phyloP scores from a whole-genome alignment of 1,140 invertebrate species.

The Oscheius sp. region DNA sequence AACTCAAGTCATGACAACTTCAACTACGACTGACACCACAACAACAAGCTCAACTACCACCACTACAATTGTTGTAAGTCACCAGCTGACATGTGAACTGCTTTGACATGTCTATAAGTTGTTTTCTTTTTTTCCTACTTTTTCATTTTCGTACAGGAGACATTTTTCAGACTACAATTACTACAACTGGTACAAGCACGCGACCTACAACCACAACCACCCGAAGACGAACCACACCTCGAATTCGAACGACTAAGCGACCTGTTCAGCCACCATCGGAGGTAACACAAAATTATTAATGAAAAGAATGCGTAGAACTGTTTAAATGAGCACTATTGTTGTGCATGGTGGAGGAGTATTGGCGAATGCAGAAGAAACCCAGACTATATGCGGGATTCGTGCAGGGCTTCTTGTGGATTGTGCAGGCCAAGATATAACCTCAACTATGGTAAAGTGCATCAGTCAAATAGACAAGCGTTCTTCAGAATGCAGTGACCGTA shows the following conservation, averaged over 20 bases:
- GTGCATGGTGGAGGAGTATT: conserved; percentile 30
- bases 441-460: conserved; percentile 7
- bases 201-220: neutral
- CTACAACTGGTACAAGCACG: neutral
- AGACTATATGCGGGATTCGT: conserved; percentile 37
- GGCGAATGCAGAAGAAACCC: conserved; percentile 38
- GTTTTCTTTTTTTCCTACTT: too few relatives aligned
- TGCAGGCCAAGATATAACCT: conserved; percentile 16
- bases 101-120: too few relatives aligned
- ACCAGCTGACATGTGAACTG: too few relatives aligned
- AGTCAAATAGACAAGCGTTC: neutral
- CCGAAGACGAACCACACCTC: conserved; percentile 3
- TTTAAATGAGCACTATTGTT: conserved; percentile 42
- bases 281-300: neutral
- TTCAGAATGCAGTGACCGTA: conserved; percentile 36
- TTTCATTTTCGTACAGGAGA: too few relatives aligned
- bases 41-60: too few relatives aligned
- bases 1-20: neutral
- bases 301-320: conserved; percentile 18
- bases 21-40: too few relatives aligned
- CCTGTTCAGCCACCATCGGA: conserved; percentile 3
- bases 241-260: neutral
- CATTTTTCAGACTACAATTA: too few relatives aligned
- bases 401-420: conserved; percentile 25
- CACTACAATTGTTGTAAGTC: too few relatives aligned